Evolutionary conservation across 2,797 vertebrate genomes (phyloP), one percentile per base, ranked within the genome.

Genomic region (Tauraco hartlaubi): DNA sequence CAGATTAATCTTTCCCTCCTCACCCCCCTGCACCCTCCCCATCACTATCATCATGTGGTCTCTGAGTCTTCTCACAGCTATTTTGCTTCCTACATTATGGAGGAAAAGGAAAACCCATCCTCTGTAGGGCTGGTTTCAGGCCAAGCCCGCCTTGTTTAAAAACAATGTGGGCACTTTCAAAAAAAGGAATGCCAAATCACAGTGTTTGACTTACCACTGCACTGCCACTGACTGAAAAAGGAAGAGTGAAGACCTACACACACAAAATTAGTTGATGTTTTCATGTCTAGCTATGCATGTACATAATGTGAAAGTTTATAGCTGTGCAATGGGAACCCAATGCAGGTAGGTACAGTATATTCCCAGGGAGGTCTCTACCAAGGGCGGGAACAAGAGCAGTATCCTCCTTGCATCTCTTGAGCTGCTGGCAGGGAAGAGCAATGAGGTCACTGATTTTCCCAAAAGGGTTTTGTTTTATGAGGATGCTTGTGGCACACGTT

Each of bases 31-130:
- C 51, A 51, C 3, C 16, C 17, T 88, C 64, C 25, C 62, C 25
- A 44, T 61, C 19, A 18, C 0, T 0, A 4, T 64, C 19, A 15
- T 0, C 0, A 2, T 18, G 54, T 62, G 37, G 9, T 39, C 25
- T 66, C 68, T 92, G 74, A 15, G 58, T 80, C 18, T n/a, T n/a
- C 56, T 63, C 0, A 2, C 43, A 46, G 43, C 21, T 62, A 9
- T 85, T 90, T 80, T 37, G 41, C 21, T 83, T 78, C 43, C 62
- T 19, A 4, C 2, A 1, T 20, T 61, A 12, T 35, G 26, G 41
- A 85, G 33, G 74, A 41, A 69, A 89, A 84, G 44, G 54, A 69
- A 81, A 62, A 48, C 8, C 9, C 9, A 35, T 22, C n/a, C 71
- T 73, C 43, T 66, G 46, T 20, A 48, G n/a, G 37, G 46, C 79